Evolutionary conservation across 2,888 invertebrate genomes (phyloP).

Genomic region (Campoletis raptor): DNA sequence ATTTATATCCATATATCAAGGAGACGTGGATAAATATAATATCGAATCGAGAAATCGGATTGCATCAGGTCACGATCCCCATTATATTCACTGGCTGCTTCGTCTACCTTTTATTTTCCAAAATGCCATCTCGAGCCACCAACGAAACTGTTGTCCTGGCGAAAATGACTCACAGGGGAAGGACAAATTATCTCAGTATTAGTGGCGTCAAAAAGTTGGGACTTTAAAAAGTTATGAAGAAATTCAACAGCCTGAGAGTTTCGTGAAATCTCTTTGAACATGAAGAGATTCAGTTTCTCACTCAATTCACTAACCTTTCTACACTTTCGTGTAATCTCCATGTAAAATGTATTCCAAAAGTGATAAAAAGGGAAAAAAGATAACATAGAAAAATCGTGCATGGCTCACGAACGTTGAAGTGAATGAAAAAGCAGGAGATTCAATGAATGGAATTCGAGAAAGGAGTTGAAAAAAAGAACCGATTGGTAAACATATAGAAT

Average conservation of each 20-base stretch:
- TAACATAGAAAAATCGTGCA: not conserved
- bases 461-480: conserved; percentile 43
- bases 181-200: conserved; percentile 75
- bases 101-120: conserved; percentile 40
- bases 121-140: not conserved
- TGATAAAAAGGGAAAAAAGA: not conserved
- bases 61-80: conserved; percentile 78
- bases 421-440: not conserved
- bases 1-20: conserved; percentile 56
- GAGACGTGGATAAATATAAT: conserved; percentile 53
- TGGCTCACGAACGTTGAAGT: not conserved
- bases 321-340: conserved; percentile 9
- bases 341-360: conserved; percentile 22
- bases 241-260: conserved; percentile 8
- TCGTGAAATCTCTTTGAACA: conserved; percentile 29
- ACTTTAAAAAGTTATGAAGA: conserved; percentile 22
- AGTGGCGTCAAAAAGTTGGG: conserved; percentile 63
- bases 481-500: conserved; percentile 1
- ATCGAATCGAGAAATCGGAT: conserved; percentile 72
- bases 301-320: conserved; percentile 15
- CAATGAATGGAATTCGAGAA: conserved; percentile 49
- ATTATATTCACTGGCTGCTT: conserved; percentile 70
- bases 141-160: not conserved
- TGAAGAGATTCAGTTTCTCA: conserved; percentile 20
- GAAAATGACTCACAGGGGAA: conserved; percentile 50